phyloP scores from a whole-genome alignment of 2,797 vertebrate genomes.

The Manis pentadactyla region DNA sequence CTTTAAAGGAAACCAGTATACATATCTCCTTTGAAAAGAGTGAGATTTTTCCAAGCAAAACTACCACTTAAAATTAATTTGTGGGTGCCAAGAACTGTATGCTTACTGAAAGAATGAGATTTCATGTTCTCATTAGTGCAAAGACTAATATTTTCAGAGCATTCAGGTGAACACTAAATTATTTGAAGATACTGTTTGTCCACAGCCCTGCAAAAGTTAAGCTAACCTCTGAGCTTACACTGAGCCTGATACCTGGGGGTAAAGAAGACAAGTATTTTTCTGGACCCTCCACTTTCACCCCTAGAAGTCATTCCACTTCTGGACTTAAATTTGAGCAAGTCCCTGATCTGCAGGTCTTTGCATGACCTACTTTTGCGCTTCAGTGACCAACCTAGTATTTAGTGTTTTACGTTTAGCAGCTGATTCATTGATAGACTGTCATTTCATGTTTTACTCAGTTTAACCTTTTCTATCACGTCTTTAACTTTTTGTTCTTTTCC shows the following conservation, averaged over 20 bases:
- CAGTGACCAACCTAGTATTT: not conserved
- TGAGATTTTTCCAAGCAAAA: not conserved
- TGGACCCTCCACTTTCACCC: not conserved
- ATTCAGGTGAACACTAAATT: not conserved
- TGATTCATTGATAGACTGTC: not conserved
- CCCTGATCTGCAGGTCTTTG: not conserved
- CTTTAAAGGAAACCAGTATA: constrained; percentile 41
- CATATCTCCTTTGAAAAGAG: not conserved
- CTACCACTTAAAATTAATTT: constrained; percentile 29
- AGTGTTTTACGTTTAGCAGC: not conserved
- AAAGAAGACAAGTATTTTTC: constrained; percentile 29
- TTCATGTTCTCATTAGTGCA: not conserved
- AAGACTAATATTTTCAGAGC: not conserved
- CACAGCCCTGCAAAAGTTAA: not conserved
- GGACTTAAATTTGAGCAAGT: constrained; percentile 12
- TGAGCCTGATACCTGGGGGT: not conserved
- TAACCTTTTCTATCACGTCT: not conserved
- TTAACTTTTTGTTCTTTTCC: constrained; percentile 38
- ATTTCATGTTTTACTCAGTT: not conserved
- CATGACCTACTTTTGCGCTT: not conserved
- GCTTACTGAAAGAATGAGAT: constrained; percentile 44
- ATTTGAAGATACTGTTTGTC: constrained; percentile 38
- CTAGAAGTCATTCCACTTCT: not conserved
- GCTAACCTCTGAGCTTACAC: not conserved
- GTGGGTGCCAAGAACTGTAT: not conserved